phyloP scores from a whole-genome alignment of 92 coral and sea anemone species.

The Micromussa lordhowensis region DNA sequence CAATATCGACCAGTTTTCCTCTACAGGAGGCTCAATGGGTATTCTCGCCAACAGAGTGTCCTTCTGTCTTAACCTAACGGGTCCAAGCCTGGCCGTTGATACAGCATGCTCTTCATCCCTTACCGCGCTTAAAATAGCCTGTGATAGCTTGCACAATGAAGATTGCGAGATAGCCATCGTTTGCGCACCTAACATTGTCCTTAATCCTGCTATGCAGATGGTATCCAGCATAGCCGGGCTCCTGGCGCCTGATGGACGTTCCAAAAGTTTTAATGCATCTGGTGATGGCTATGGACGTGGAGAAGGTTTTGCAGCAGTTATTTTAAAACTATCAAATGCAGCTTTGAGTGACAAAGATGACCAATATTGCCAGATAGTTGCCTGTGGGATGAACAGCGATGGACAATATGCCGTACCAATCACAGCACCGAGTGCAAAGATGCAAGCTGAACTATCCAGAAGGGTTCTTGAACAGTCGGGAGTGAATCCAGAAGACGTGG shows the following conservation, averaged over 20 bases:
- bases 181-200: conserved; percentile 79
- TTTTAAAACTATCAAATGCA: conserved; percentile 65
- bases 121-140: conserved; percentile 80
- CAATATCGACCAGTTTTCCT: conserved; percentile 78
- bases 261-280: conserved; percentile 85
- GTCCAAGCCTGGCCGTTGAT: conserved; percentile 86
- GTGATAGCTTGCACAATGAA: conserved; percentile 54
- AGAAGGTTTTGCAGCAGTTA: conserved; percentile 89
- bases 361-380: conserved; percentile 75
- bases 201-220: conserved; percentile 58
- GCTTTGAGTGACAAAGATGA: conserved; percentile 72
- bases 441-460: conserved; percentile 73
- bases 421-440: conserved; percentile 84
- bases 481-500: conserved; percentile 61
- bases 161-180: conserved; percentile 86
- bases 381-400: conserved; percentile 91
- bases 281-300: conserved; percentile 96
- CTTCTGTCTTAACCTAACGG: conserved; percentile 77
- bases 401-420: conserved; percentile 89
- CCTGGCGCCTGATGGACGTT: conserved; percentile 86
- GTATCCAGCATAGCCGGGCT: conserved; percentile 79
- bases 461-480: conserved; percentile 74
- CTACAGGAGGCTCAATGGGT: conserved; percentile 74
- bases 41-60: conserved; percentile 85
- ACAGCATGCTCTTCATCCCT: conserved; percentile 94